A percentile compares a stretch with the other conserved stretches of the same genome.
Evolutionary conservation across 37 sponge, comb jelly and placozoan genomes (phyloP).

Genomic region (Halichondria panicea): DNA sequence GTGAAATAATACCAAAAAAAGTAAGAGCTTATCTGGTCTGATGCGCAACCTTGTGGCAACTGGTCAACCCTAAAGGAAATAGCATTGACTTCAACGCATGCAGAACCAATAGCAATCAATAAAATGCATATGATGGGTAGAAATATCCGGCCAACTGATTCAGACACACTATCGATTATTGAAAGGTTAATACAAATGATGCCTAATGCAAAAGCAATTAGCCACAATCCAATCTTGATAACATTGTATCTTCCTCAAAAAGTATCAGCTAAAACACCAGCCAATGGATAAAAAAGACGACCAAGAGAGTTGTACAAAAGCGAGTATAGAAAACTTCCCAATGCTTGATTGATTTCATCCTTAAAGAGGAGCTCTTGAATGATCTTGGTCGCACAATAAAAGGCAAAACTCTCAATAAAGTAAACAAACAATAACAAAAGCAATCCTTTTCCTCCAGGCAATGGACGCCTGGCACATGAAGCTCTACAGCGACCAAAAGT

Average conservation of each 20-base stretch:
- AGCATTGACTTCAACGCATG: slow-evolving; percentile 29
- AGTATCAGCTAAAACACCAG: slow-evolving; percentile 42
- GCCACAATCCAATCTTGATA: slow-evolving; percentile 52
- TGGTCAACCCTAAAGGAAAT: slow-evolving; percentile 54
- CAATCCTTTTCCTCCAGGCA: slow-evolving; percentile 22
- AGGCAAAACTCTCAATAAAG: slow-evolving; percentile 33
- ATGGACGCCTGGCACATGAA: too few relatives aligned
- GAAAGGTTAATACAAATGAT: not conserved
- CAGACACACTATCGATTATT: not conserved
- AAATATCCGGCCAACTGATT: not conserved
- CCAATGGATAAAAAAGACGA: slow-evolving; percentile 45
- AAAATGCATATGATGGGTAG: not conserved
- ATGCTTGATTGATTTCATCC: not conserved
- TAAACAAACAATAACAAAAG: slow-evolving; percentile 11
- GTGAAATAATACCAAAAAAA: slow-evolving; percentile 43
- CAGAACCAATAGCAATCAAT: slow-evolving; percentile 13
- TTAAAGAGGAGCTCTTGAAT: not conserved
- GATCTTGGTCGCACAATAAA: slow-evolving; percentile 9
- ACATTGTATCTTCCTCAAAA: slow-evolving; percentile 37
- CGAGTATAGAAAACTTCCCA: not conserved
- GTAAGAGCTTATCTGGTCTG: slow-evolving; percentile 48
- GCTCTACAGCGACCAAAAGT: too few relatives aligned
- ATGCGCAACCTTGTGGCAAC: slow-evolving; percentile 36
- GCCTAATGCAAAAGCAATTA: slow-evolving; percentile 23
- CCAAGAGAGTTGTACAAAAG: slow-evolving; percentile 9